phyloP scores from a whole-genome alignment of 2,113 vertebrate species.

The Vicugna pacos region DNA sequence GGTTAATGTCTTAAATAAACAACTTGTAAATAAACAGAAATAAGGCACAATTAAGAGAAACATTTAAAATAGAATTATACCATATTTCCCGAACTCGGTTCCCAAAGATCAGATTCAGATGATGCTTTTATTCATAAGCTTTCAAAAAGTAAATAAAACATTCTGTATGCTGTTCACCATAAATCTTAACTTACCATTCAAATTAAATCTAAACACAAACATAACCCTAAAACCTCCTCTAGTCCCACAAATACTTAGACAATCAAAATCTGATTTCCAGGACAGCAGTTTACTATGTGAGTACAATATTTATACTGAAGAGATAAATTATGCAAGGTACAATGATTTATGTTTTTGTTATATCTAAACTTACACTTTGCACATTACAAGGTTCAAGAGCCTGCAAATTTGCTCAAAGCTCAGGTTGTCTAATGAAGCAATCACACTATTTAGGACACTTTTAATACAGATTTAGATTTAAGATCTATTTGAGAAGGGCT shows the following conservation, averaged over 20 bases:
- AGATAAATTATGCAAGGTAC: conserved; percentile 70
- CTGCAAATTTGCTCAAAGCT: conserved; percentile 67
- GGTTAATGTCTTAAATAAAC: conserved; percentile 69
- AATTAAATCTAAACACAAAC: conserved; percentile 88
- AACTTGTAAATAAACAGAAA: conserved; percentile 80
- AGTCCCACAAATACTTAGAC: conserved; percentile 82
- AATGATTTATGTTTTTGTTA: conserved; percentile 49
- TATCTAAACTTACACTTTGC: conserved; percentile 26
- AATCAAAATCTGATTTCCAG: conserved; percentile 79
- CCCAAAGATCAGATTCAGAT: conserved; percentile 86
- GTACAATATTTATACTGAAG: conserved; percentile 66
- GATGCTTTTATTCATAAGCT: conserved; percentile 81
- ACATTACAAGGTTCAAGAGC: conserved; percentile 44
- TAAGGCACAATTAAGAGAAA: conserved; percentile 78
- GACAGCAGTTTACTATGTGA: conserved; percentile 61
- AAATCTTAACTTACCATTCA: conserved; percentile 85
- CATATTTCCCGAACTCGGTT: conserved; percentile 83
- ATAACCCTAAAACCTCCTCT: conserved; percentile 83
- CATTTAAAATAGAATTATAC: conserved; percentile 80
- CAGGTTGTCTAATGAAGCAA: conserved; percentile 51
- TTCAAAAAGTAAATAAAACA: conserved; percentile 85
- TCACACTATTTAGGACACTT: conserved; percentile 42
- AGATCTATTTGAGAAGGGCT: conserved; percentile 45
- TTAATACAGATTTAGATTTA: conserved; percentile 63
- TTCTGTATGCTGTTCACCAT: conserved; percentile 79